phyloP scores from a whole-genome alignment of 2,888 invertebrate species.

The Allolobophora icterica region DNA sequence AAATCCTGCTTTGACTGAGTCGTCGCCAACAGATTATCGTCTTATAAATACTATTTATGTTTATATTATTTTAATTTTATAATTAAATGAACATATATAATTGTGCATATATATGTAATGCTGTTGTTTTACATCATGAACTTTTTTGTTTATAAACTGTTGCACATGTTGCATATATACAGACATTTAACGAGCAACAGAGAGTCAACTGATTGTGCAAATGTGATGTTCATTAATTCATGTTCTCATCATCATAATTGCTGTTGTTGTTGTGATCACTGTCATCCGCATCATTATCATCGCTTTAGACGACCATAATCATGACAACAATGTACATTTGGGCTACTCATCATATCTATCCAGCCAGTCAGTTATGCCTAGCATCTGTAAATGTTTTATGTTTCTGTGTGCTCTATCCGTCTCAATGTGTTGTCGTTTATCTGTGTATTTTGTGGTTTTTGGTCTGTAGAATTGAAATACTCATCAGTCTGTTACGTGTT shows the following conservation, averaged over 20 bases:
- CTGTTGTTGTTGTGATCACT: neutral
- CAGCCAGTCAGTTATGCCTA: neutral
- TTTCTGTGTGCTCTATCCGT: slow-evolving; percentile 3
- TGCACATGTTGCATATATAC: neutral
- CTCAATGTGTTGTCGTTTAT: neutral
- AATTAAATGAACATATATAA: neutral
- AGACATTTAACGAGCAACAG: neutral
- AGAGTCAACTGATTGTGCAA: neutral
- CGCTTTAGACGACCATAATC: neutral
- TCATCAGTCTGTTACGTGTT: neutral
- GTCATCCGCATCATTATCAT: neutral
- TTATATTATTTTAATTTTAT: neutral
- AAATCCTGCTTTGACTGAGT: neutral
- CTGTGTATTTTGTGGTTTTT: neutral
- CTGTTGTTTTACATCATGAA: neutral
- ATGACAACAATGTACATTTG: neutral
- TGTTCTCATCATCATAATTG: slow-evolving; percentile 17
- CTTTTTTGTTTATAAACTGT: neutral
- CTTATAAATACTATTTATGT: neutral
- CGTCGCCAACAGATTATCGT: neutral
- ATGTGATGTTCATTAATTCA: neutral
- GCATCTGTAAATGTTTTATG: slow-evolving; percentile 10
- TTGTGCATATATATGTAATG: neutral
- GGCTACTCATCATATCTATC: neutral
- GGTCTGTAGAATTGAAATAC: neutral